A percentile compares a stretch with the other conserved stretches of the same genome.
These are phyloP conservation scores for Parthenolecanium corni DNA, from an alignment of 2,888 invertebrate genomes.

Conservation along the genomic window DNA sequence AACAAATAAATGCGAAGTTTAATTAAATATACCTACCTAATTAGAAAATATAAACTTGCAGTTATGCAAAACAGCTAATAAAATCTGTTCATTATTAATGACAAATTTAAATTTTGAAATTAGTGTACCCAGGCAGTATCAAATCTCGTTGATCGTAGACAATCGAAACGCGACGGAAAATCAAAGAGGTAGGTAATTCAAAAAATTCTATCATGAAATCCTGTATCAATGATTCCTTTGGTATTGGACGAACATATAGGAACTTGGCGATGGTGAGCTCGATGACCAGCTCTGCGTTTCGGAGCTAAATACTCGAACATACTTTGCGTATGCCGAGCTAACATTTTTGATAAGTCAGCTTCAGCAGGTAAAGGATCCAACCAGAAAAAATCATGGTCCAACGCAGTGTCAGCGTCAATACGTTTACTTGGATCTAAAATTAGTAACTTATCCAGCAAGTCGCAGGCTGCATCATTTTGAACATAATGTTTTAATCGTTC, in stretches of 20 bases:
- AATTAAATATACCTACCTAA: no score
- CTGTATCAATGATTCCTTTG: constrained; percentile 47
- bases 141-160: no score
- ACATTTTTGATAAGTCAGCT: constrained; percentile 76
- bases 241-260: constrained; percentile 39
- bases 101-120: no score
- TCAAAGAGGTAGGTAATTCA: no score
- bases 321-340: constrained; percentile 76
- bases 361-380: constrained; percentile 91
- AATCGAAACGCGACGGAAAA: no score
- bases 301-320: constrained; percentile 90
- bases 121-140: no score
- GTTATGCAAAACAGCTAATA: no score
- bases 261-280: constrained; percentile 52
- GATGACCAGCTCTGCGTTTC: constrained; percentile 56
- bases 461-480: constrained; percentile 72
- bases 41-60: no score
- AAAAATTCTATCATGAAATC: constrained; percentile 77
- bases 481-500: constrained; percentile 79
- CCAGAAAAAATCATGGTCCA: constrained; percentile 99
- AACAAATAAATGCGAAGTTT: no score
- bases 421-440: constrained; percentile 84
- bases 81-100: no score
- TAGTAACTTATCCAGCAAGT: constrained; percentile 80
- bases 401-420: constrained; percentile 76